Base-by-base conservation (phyloP, 2,113 vertebrate species). In the Nipponia nippon region DNA sequence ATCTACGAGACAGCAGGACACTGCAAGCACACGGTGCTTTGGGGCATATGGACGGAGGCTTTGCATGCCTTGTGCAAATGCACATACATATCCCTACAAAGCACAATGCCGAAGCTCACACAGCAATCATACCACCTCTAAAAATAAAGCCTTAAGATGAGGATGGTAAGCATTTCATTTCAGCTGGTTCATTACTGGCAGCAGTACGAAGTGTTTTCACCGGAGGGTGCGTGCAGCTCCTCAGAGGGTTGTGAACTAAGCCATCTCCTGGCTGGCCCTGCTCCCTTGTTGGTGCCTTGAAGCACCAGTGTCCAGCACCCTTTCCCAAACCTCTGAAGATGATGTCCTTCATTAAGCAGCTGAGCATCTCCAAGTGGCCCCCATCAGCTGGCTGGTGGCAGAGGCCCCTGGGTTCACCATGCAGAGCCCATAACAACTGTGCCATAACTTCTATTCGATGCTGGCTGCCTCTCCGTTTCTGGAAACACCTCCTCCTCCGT, bases 401-500 rank as follows among this genome's bases (percentile, higher is more conserved):
- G 32, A 82, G 23, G 18, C 21, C 20, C 18, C 27, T 0, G 0
- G 9, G 23, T 79, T 69, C 42, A 67, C 34, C 15, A 34, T 0
- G 3, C 18, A 61, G 61, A 83, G 25, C 9, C 47, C 0, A 0
- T 21, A 58, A 44, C 30, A 79, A 34, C 1, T 0, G 0, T 4
- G 0, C 21, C 2, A 1, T 20, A 40, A 47, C 27, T 93, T 72
- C 40, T 42, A 3, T 46, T 73, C 1, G 1, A n/a, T 23, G 16
- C 53, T 53, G 62, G 19, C 3, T 3, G 16, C 13, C 10, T 40
- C 66, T 87, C 61, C 4, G 0, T 50, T 89, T 90, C 70, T 65
- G 23, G 58, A 78, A 90, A 79, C n/a, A 53, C 18, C 42, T 71
- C 13, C 15, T 67, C 17, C 56, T 56, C 4, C 1, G 9, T 10